Percentiles rank a stretch among this genome's conserved stretches.
phyloP scores from a whole-genome alignment of 2,888 invertebrate genomes.

The Darwinula stevensoni region DNA sequence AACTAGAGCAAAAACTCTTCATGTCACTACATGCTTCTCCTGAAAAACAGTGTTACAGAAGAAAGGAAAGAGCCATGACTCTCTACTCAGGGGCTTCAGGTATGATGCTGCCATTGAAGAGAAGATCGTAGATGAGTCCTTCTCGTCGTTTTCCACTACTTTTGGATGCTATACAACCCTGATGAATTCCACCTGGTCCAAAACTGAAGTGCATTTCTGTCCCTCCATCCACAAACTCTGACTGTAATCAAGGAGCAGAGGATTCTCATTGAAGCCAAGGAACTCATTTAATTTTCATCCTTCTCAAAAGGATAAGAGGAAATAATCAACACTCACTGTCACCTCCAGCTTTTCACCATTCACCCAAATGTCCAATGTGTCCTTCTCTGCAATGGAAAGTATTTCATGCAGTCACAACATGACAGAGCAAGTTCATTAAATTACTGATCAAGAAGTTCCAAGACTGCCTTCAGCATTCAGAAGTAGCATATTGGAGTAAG shows the following conservation, averaged over 20 bases:
- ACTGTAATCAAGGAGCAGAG: constrained; percentile 20
- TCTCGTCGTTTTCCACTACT: constrained; percentile 25
- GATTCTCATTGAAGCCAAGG: neutral
- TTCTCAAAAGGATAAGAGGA: no score
- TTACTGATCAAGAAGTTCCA: no score
- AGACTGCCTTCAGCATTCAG: no score
- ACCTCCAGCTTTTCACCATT: constrained; percentile 36
- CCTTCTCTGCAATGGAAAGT: constrained; percentile 30
- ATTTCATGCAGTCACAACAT: no score
- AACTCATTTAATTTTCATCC: neutral
- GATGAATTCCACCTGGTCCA: constrained; percentile 20
- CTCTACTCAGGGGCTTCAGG: neutral
- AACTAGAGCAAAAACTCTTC: no score
- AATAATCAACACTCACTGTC: constrained; percentile 23
- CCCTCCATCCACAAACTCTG: constrained; percentile 51
- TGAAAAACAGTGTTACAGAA: no score
- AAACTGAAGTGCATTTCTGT: constrained; percentile 58
- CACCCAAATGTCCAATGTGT: constrained; percentile 39
- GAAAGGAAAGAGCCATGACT: no score
- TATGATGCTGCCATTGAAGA: constrained; percentile 19
- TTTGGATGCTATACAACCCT: constrained; percentile 22
- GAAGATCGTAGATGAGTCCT: constrained; percentile 27
- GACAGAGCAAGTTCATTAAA: no score
- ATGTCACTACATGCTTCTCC: no score
- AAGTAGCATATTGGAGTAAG: no score